phyloP scores from a whole-genome alignment of 2,888 invertebrate species.

The Onthophagus sagittarius region DNA sequence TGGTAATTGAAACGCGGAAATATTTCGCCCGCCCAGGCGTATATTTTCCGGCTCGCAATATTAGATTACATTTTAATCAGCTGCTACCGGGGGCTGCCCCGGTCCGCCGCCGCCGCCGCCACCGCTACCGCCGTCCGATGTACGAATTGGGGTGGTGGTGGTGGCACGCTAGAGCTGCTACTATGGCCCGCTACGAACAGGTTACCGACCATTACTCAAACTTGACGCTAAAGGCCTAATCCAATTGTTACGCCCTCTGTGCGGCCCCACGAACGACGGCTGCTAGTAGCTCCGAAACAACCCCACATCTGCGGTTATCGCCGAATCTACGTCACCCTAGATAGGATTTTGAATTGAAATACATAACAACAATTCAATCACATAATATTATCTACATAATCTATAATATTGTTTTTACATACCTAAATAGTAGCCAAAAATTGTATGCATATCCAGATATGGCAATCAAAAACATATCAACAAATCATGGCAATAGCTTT shows the following conservation, averaged over 20 bases:
- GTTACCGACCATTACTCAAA: constrained; percentile 49
- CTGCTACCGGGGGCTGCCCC: constrained; percentile 39
- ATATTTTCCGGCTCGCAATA: constrained; percentile 49
- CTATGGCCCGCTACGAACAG: constrained; percentile 21
- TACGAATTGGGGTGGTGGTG: constrained; percentile 16
- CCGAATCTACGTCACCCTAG: background rate
- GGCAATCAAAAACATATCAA: too few species aligned
- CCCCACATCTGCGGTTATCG: background rate
- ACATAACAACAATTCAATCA: too few species aligned
- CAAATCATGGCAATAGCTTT: too few species aligned
- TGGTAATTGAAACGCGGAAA: constrained; percentile 26
- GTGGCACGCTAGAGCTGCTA: background rate
- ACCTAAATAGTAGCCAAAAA: too few species aligned
- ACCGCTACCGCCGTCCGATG: constrained; percentile 21
- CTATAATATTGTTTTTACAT: too few species aligned
- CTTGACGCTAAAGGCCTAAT: constrained; percentile 52
- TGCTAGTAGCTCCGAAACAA: background rate
- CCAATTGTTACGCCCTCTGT: constrained; percentile 50
- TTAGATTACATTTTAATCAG: constrained; percentile 55
- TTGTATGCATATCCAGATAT: too few species aligned
- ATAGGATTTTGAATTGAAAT: too few species aligned
- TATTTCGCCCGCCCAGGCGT: constrained; percentile 30
- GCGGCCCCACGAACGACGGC: constrained; percentile 33
- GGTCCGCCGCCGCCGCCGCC: constrained; percentile 16
- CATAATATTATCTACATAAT: too few species aligned